phyloP scores from a whole-genome alignment of 2,797 vertebrate genomes.

The Novumbra hubbsi region DNA sequence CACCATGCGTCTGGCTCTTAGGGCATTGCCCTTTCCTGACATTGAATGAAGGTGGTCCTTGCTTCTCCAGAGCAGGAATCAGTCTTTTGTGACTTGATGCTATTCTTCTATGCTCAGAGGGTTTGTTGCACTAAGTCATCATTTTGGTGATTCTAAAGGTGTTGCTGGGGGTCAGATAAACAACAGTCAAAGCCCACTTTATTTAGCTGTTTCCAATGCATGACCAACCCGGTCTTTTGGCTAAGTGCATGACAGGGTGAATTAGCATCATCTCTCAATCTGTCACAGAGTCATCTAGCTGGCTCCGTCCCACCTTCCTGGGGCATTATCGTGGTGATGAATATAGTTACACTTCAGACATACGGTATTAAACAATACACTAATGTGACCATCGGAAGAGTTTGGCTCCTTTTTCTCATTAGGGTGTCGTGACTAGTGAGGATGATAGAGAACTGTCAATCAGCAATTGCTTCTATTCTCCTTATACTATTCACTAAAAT shows the following conservation, averaged over 20 bases:
- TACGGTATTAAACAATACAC: not conserved
- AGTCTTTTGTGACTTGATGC: slow-evolving; percentile 53
- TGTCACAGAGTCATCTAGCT: not conserved
- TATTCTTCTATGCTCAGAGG: slow-evolving; percentile 24
- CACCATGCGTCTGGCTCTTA: slow-evolving; percentile 44
- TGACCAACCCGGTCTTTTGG: too few species aligned
- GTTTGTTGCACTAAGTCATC: not conserved
- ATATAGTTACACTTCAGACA: not conserved
- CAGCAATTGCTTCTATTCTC: not conserved
- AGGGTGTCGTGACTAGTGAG: too few species aligned
- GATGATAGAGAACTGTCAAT: too few species aligned
- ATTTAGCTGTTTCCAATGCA: too few species aligned
- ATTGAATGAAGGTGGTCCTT: slow-evolving; percentile 45
- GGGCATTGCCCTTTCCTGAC: slow-evolving; percentile 41
- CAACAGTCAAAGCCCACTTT: too few species aligned
- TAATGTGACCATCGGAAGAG: not conserved
- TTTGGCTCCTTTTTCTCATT: not conserved
- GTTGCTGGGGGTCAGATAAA: too few species aligned
- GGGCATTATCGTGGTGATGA: not conserved
- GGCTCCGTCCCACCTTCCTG: not conserved
- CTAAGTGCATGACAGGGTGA: not conserved
- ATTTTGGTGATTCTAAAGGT: too few species aligned
- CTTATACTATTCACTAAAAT: not conserved
- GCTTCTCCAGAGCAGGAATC: slow-evolving; percentile 49
- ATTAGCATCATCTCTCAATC: not conserved